phyloP scores from a whole-genome alignment of 2,888 invertebrate species.

The Phengaris arion region DNA sequence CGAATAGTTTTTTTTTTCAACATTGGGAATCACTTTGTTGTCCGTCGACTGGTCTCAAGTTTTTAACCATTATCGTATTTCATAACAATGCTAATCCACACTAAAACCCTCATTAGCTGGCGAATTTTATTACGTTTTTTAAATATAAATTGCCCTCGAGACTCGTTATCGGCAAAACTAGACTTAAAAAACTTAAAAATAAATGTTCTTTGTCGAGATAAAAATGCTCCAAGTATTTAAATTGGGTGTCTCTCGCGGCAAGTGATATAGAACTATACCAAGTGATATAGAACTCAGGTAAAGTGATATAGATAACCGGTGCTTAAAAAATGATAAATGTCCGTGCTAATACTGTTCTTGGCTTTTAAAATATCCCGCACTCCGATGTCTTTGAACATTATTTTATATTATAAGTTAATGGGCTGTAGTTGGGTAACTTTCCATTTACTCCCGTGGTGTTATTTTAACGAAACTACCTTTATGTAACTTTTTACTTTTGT shows the following conservation, averaged over 20 bases:
- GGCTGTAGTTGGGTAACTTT: neutral
- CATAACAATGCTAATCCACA: neutral
- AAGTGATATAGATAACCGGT: neutral
- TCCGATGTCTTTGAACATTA: slow-evolving; percentile 9
- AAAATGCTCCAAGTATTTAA: slow-evolving; percentile 1
- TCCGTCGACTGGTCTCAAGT: neutral
- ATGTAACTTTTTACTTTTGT: no score
- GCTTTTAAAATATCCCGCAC: neutral
- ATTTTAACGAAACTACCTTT: neutral
- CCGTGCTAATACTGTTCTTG: neutral
- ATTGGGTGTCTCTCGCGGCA: neutral
- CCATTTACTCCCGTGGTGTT: neutral
- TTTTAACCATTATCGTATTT: neutral
- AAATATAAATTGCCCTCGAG: neutral
- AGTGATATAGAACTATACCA: neutral
- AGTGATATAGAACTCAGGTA: no score
- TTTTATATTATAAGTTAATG: neutral
- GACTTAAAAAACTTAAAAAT: neutral
- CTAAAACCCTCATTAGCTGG: neutral
- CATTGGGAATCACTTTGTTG: no score
- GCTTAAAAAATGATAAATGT: neutral
- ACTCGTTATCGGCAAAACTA: neutral
- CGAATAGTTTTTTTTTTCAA: no score
- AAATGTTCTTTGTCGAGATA: neutral
- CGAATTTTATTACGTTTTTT: neutral